Conservation (phyloP, 2,888 invertebrate species). For the Bugula neritina region DNA sequence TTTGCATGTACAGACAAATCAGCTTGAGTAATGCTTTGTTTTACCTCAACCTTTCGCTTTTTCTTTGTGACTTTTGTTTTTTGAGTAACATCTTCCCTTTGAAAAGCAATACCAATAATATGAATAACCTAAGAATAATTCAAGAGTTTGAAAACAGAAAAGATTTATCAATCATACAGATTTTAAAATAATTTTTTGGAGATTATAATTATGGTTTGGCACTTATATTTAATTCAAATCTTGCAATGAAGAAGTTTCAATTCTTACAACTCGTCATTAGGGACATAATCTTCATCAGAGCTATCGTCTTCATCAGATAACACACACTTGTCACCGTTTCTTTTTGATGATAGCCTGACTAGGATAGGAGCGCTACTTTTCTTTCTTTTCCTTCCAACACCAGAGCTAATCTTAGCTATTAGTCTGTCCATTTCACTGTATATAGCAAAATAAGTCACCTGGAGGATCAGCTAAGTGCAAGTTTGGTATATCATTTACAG, state of each 20-base stretch:
- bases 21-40: not conserved
- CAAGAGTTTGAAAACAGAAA: too few relatives aligned
- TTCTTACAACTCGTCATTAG: too few relatives aligned
- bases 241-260: too few relatives aligned
- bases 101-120: conserved; percentile 9
- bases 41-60: not conserved
- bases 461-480: too few relatives aligned
- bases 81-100: not conserved
- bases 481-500: too few relatives aligned
- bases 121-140: not conserved
- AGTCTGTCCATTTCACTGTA: conserved; percentile 6
- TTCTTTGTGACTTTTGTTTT: not conserved
- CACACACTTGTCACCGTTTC: not conserved
- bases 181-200: too few relatives aligned
- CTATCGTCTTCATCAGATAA: not conserved
- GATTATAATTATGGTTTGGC: too few relatives aligned
- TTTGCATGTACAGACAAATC: not conserved
- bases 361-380: not conserved
- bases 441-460: too few relatives aligned
- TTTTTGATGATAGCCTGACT: not conserved
- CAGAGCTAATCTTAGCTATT: not conserved
- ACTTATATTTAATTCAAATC: too few relatives aligned
- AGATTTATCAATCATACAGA: too few relatives aligned
- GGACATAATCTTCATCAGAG: conserved; percentile 19
- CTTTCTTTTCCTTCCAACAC: not conserved